These are phyloP conservation scores for Caenorhabditis tropicalis DNA, from an alignment of 1,140 invertebrate genomes.

Conservation along the genomic window DNA sequence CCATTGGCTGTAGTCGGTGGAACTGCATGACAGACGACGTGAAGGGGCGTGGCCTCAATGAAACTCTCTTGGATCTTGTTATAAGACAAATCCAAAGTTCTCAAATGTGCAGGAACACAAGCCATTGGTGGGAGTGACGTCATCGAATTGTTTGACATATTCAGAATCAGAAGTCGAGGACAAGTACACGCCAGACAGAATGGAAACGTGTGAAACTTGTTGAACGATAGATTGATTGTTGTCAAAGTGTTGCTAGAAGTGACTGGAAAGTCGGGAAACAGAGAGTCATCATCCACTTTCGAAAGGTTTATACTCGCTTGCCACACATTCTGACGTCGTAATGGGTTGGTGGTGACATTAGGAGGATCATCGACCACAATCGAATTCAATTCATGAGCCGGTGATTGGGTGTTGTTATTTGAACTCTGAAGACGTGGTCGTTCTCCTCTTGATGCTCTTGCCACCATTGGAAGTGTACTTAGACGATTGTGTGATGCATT, in stretches of 20 bases:
- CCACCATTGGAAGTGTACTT: conserved; percentile 59
- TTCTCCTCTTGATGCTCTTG: neutral
- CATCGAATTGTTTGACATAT: conserved; percentile 85
- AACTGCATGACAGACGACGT: conserved; percentile 48
- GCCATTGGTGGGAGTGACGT: conserved; percentile 83
- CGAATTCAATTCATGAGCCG: neutral
- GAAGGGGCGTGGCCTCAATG: conserved; percentile 71
- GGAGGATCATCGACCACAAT: conserved; percentile 33
- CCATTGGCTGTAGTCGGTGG: conserved; percentile 34
- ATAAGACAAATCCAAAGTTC: conserved; percentile 89
- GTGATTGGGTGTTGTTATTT: neutral
- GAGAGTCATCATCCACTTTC: conserved; percentile 68
- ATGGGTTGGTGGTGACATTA: conserved; percentile 30
- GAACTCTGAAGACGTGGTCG: conserved; percentile 22
- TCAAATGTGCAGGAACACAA: conserved; percentile 84
- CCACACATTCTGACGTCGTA: conserved; percentile 66
- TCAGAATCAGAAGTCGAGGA: conserved; percentile 83
- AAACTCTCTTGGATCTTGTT: conserved; percentile 83
- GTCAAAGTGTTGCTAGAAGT: conserved; percentile 50
- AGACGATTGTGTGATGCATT: conserved; percentile 90
- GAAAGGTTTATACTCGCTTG: conserved; percentile 68
- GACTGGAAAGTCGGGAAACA: conserved; percentile 47
- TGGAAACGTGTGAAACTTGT: conserved; percentile 82
- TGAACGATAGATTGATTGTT: conserved; percentile 52
- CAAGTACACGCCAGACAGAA: conserved; percentile 86